These are phyloP conservation scores for Plagodis dolabraria DNA, from an alignment of 2,888 invertebrate species.

Conservation along the genomic window DNA sequence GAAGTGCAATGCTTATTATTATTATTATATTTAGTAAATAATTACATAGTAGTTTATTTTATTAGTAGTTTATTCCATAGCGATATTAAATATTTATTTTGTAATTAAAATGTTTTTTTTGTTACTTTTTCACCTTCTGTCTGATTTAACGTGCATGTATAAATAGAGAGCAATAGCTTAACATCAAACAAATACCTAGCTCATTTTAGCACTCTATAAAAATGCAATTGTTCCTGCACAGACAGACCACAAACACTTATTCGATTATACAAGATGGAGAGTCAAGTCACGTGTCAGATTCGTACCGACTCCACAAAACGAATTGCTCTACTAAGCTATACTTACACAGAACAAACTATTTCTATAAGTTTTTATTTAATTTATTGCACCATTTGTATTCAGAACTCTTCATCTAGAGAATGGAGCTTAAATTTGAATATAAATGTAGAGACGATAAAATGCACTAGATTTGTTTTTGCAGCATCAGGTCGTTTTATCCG, in stretches of 20 bases:
- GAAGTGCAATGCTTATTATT: no score
- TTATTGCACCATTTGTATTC: constrained; percentile 4
- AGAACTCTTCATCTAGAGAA: not conserved
- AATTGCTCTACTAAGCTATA: constrained; percentile 6
- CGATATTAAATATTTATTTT: no score
- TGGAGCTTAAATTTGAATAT: not conserved
- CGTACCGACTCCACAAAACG: constrained; percentile 8
- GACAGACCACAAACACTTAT: not conserved
- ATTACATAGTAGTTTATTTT: no score
- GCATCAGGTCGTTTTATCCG: no score
- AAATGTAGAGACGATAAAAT: not conserved
- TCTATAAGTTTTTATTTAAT: constrained; percentile 7
- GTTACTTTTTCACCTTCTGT: no score
- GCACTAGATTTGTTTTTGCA: no score
- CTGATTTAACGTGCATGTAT: no score
- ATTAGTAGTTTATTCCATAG: no score
- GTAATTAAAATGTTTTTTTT: no score
- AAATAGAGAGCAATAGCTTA: no score
- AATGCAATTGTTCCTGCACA: not conserved
- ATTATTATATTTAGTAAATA: no score
- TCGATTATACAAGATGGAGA: constrained; percentile 4
- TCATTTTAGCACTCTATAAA: not conserved
- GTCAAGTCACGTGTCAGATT: constrained; percentile 15
- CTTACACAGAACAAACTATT: constrained; percentile 3
- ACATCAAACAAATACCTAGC: not conserved